Evolutionary conservation across 2,888 invertebrate genomes (phyloP).

Genomic region (Neoascia interrupta): DNA sequence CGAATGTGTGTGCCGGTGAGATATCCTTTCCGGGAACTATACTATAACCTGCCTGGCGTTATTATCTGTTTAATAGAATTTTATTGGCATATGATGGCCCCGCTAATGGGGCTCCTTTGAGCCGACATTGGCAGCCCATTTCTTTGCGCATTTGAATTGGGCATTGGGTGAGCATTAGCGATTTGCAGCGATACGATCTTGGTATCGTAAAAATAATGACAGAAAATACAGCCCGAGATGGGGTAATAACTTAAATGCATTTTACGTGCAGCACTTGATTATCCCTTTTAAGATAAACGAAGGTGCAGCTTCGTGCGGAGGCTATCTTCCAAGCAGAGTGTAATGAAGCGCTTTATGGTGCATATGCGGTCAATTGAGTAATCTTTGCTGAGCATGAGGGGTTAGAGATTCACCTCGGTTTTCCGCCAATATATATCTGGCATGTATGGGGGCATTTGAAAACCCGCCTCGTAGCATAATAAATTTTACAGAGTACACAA

Average conservation of each 20-base stretch:
- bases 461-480: no score
- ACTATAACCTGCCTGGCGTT: slow-evolving; percentile 37
- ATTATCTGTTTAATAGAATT: slow-evolving; percentile 65
- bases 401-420: no score
- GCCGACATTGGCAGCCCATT: neutral
- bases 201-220: no score
- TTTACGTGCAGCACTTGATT: slow-evolving; percentile 41
- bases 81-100: slow-evolving; percentile 50
- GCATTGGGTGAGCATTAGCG: slow-evolving; percentile 53
- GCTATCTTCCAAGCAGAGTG: no score
- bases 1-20: neutral
- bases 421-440: no score
- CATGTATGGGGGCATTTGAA: neutral
- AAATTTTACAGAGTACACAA: no score
- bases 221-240: no score
- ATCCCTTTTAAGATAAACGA: slow-evolving; percentile 39
- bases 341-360: no score
- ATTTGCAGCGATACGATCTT: no score
- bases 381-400: no score
- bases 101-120: slow-evolving; percentile 28
- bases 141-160: neutral
- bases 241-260: slow-evolving; percentile 36
- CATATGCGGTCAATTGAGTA: no score
- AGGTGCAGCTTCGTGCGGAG: no score
- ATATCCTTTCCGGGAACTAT: slow-evolving; percentile 9